These are phyloP conservation scores for Zoanthus solanderi DNA, from an alignment of 92 coral and sea anemone species.

Conservation along the genomic window DNA sequence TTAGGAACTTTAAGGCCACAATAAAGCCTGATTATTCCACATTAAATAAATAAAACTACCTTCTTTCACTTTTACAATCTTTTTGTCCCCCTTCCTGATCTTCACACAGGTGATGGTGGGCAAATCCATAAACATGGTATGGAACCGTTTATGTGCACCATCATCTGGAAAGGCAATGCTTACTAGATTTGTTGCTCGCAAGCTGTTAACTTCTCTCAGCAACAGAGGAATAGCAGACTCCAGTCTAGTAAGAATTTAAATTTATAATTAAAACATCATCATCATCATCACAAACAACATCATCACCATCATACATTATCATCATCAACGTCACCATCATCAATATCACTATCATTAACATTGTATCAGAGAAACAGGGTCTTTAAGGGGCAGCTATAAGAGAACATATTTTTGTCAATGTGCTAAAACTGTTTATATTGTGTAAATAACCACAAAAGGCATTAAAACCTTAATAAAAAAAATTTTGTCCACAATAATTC, in stretches of 20 bases:
- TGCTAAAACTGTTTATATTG: too few species aligned
- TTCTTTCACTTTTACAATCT: slow-evolving; percentile 93
- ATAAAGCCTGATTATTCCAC: too few species aligned
- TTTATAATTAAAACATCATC: not conserved
- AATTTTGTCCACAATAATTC: too few species aligned
- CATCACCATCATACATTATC: not conserved
- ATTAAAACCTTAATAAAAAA: too few species aligned
- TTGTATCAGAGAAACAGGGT: too few species aligned
- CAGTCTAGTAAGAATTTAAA: slow-evolving; percentile 61
- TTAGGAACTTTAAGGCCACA: too few species aligned
- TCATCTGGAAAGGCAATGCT: slow-evolving; percentile 98
- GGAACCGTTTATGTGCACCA: slow-evolving; percentile 94
- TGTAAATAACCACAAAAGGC: too few species aligned
- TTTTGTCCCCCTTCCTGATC: slow-evolving; percentile 81
- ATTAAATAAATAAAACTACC: slow-evolving; percentile 54
- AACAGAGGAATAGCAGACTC: slow-evolving; percentile 94
- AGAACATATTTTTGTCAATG: too few species aligned
- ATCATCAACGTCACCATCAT: not conserved
- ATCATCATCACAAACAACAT: not conserved
- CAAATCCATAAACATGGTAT: slow-evolving; percentile 78
- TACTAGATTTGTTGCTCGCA: slow-evolving; percentile 52
- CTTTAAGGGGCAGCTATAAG: too few species aligned
- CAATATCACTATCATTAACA: not conserved
- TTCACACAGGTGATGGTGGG: slow-evolving; percentile 94
- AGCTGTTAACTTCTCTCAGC: slow-evolving; percentile 69